Evolutionary conservation across 2,888 invertebrate species (phyloP), one percentile per base, ranked within the genome.

Genomic region (Andrena trimmerana): DNA sequence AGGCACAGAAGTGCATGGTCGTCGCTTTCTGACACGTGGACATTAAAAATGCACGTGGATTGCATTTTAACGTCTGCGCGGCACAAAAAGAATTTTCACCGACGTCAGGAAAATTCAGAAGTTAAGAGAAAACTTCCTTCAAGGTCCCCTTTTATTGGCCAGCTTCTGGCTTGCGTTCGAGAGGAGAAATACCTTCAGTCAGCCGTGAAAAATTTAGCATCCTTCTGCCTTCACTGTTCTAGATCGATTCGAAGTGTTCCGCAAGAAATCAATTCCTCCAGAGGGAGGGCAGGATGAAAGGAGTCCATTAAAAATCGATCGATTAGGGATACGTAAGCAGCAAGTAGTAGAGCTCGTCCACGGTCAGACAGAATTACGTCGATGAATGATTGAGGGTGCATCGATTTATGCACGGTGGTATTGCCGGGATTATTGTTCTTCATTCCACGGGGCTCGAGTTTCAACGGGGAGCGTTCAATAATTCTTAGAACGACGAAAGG

Each of bases 341-440:
- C 66, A 69, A 86, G 71, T 73, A 65, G 78, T 54, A 73, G 59
- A 54, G 13, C 8, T 3, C 29, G 42, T 59, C 29, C 29, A 36
- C 20, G 66, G 71, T 83, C 77, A 66, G 65, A 65, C 70, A 20
- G 4, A 63, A n/a, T 42, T 48, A 57, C 20, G 48, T 24, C 16
- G 29, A 29, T 29, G 52, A 63, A 62, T 76, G 62, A 70, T 70
- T 52, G 67, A 76, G 10, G 27, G 10, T 16, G 6, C 42, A 54
- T 70, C 31, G 63, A 63, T 76, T 70, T 54, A 16, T 10, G 16
- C 60, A 29, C 31, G 1, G 6, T 29, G 36, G 24, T 50, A 42
- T 50, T 27, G 16, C 29, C 27, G 24, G 29, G 16, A 68, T 60
- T 75, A 69, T 27, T 16, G 69, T 54, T 54, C 54, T 70, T 31